Evolutionary conservation across 1,140 invertebrate genomes (phyloP), one percentile per base, ranked within the genome.

Genomic region (Parasteatoda tepidariorum): DNA sequence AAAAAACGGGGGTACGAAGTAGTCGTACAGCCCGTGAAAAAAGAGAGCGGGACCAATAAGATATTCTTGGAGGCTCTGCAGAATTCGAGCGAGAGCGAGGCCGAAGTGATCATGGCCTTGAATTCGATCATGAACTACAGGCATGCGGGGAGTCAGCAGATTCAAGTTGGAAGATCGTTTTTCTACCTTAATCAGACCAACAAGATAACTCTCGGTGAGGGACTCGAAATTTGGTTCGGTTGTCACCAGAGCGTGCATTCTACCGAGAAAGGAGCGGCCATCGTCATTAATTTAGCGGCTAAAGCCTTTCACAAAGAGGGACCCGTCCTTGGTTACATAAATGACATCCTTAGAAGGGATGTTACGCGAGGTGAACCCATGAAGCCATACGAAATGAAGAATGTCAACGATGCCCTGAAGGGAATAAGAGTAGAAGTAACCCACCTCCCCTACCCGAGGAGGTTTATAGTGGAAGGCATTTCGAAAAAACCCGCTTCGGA

Each of bases 161-260:
- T 84, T 59, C 67, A 57, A n/a, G 6, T 84, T 34, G 76, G 76
- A 28, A 41, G 68, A 24, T 81, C 75, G 11, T 84, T 81, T 41
- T 84, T 74, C 13, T 48, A 33, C 24, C 54, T 74, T 5, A 61
- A 28, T 57, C 57, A 59, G 5, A 24, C 24, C 24, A 38, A 57
- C 38, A 57, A 68, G 18, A 24, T 38, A 38, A 2, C 5, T n/a
- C 28, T 84, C 9, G 74, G 84, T 24, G 66, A 71, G 30, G 84
- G 84, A 30, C 28, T 68, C 15, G 82, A 85, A 73, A 81, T 85
- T 15, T 85, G 84, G 84, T 75, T 73, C 67, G 84, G 84, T 22
- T 83, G 83, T 54, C 48, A 78, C 64, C 79, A 83, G 54, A 83
- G 73, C 33, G 28, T 85, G 2, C 61, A 70, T 61, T 30, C 78